A percentile compares a stretch with the other conserved stretches of the same genome.
These are phyloP conservation scores for Gadus chalcogrammus DNA, from an alignment of 2,113 vertebrate species.

Conservation along the genomic window DNA sequence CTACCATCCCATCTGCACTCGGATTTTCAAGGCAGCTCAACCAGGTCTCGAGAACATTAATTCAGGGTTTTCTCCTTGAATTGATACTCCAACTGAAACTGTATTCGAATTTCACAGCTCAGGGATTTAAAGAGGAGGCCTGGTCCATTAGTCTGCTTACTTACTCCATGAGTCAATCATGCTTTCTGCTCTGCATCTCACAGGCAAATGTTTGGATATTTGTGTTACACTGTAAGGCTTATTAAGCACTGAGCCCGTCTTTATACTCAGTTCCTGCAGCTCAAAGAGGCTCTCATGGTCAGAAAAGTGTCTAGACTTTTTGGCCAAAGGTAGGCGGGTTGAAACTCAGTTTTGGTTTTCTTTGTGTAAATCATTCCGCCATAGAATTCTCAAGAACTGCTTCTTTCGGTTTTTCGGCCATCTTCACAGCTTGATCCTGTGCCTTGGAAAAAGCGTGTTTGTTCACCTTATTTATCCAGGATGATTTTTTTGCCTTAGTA, in stretches of 20 bases:
- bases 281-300: conserved; percentile 15
- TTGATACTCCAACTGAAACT: background rate
- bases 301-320: conserved; percentile 16
- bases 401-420: conserved; percentile 17
- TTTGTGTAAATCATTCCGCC: conserved; percentile 19
- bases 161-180: conserved; percentile 7
- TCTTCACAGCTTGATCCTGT: conserved; percentile 16
- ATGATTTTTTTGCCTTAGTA: background rate
- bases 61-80: background rate
- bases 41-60: background rate
- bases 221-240: conserved; percentile 5
- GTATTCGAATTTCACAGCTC: background rate
- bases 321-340: conserved; percentile 10
- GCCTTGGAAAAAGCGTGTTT: conserved; percentile 3
- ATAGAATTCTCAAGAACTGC: conserved; percentile 9
- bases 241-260: background rate
- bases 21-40: background rate
- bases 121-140: background rate
- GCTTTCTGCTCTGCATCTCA: conserved; percentile 16
- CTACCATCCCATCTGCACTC: background rate
- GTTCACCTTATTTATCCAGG: conserved; percentile 12
- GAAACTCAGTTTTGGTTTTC: conserved; percentile 16
- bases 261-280: conserved; percentile 14
- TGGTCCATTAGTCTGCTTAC: background rate
- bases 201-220: conserved; percentile 4